Evolutionary conservation across 2,113 vertebrate genomes (phyloP), one percentile per base, ranked within the genome.

Genomic region (Mesitornis unicolor): DNA sequence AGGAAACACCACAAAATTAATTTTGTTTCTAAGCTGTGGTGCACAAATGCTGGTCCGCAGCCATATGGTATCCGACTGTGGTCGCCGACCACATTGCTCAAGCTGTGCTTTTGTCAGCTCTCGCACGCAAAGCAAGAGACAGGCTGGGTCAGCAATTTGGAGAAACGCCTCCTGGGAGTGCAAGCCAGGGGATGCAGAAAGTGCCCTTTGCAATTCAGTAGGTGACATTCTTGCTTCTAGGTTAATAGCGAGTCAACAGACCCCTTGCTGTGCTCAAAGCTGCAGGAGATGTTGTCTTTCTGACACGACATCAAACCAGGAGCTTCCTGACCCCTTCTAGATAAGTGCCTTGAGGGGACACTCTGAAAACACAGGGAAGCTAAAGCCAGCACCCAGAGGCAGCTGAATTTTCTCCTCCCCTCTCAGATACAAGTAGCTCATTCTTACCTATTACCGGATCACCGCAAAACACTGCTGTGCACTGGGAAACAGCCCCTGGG

Each of bases 271-370:
- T 24, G 81, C 93, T 56, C 84, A 11, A 2, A 85, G 59, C 85
- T 47, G 63, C 67, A 10, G 90, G 91, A 86, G 83, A 64, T 14
- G 65, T 56, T 76, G 82, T 75, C 76, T 65, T 65, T 43, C 90
- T 76, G 76, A 87, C 84, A 64, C 3, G 0, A 59, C 94, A 60
- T 75, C 86, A 71, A 56, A 56, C 68, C 25, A 2, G 71, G 45
- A 95, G 65, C 88, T 89, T 88, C 90, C 88, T 38, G 75, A 84
- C 76, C 90, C 47, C 79, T 93, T 90, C 71, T 89, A 74, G 35
- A 67, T 31, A 42, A 45, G 61, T 57, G 80, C 74, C 95, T 91
- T 35, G 89, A 89, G 89, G 77, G 48, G 70, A 89, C 31, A 7
- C 48, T 33, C 80, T 65, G 84, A 77, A 16, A 40, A 48, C 40